These are phyloP conservation scores for Ovis canadensis DNA, from an alignment of 2,113 vertebrate genomes.

Conservation along the genomic window DNA sequence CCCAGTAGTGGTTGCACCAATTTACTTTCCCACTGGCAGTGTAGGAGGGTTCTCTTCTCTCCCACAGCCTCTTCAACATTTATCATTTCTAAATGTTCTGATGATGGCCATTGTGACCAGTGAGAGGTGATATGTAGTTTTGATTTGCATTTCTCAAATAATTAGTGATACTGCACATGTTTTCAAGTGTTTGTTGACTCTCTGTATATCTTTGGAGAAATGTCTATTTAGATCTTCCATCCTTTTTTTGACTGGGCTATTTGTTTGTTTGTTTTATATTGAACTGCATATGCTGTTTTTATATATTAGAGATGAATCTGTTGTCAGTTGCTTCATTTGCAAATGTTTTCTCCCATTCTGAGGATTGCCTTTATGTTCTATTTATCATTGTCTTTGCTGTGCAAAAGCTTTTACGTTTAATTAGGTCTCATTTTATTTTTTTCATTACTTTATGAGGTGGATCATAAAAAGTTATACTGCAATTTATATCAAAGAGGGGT, in stretches of 20 bases:
- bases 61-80: not conserved
- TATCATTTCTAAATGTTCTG: not conserved
- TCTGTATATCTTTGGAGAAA: not conserved
- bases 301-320: not conserved
- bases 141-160: not conserved
- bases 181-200: not conserved
- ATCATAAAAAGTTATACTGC: not conserved
- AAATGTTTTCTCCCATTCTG: not conserved
- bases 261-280: not conserved
- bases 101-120: not conserved
- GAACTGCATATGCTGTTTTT: not conserved
- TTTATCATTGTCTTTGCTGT: not conserved
- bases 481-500: not conserved
- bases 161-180: not conserved
- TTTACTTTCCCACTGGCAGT: rapidly evolving
- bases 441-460: not conserved
- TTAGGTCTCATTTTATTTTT: not conserved
- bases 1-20: not conserved
- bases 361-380: not conserved
- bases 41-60: not conserved
- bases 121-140: not conserved
- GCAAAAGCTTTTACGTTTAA: not conserved
- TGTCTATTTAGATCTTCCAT: not conserved
- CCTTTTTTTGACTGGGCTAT: not conserved
- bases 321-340: not conserved